These are phyloP conservation scores for Zaprionus ornatus DNA, from an alignment of 1,140 invertebrate species.

Conservation along the genomic window DNA sequence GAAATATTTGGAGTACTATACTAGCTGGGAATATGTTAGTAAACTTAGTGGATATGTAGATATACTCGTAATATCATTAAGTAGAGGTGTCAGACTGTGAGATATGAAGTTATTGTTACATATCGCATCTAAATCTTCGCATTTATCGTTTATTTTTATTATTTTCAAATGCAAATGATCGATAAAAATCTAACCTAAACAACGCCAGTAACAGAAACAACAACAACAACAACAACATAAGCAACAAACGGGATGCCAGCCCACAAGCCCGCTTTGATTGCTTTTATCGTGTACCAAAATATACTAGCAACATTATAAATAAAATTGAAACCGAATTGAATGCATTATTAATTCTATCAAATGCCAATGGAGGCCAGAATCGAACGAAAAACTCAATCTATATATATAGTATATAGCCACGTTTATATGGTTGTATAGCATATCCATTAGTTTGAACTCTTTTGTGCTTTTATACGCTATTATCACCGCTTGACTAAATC, in stretches of 20 bases:
- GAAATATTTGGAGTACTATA: neutral
- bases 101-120: constrained; percentile 49
- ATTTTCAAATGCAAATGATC: constrained; percentile 62
- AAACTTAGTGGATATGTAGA: constrained; percentile 9
- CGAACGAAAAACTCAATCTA: constrained; percentile 11
- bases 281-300: constrained; percentile 52
- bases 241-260: constrained; percentile 9
- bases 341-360: constrained; percentile 34
- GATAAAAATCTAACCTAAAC: constrained; percentile 14
- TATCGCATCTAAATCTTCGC: constrained; percentile 42
- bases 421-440: neutral
- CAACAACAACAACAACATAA: constrained; percentile 20
- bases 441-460: neutral
- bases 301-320: constrained; percentile 57
- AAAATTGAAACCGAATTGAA: constrained; percentile 51
- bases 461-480: constrained; percentile 12
- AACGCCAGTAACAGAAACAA: constrained; percentile 31
- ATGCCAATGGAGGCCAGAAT: constrained; percentile 18
- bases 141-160: constrained; percentile 58
- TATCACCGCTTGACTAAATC: neutral
- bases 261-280: constrained; percentile 21
- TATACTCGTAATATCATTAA: constrained; percentile 38
- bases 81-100: constrained; percentile 25
- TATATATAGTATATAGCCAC: neutral
- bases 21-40: constrained; percentile 5